Base-by-base conservation (phyloP, 1,140 invertebrate species). In the Agrypnia vestita region DNA sequence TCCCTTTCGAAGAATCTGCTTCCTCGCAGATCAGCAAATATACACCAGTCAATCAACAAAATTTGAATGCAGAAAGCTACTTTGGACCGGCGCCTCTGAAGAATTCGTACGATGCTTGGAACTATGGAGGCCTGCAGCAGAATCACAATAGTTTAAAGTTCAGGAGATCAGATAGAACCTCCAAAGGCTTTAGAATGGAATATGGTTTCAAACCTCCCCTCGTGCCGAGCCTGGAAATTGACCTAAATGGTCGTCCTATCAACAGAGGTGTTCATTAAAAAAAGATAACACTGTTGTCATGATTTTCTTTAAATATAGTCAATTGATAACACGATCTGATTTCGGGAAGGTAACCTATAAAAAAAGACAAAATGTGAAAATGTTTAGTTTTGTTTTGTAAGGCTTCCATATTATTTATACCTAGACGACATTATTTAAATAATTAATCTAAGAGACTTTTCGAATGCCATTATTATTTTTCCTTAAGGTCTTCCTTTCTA, bases 171-270 rank as follows among this genome's bases (percentile, higher is more conserved):
- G 91, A 90, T 47, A 90, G 92, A 53, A 90, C 87, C 72, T 91
- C 91, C 1, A 91, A 91, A 80, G 93, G 92, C 79, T 89, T 94
- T 0, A 93, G 93, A 80, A 91, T 95, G 84, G 95, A 96, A 80
- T 96, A 96, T 84, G 95, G 94, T 0, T 96, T 96, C 79, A 95
- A 94, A 83, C 94, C 95, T 10, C 94, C 94, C 0, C 86, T 96
- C 83, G 91, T 94, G 71, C 95, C 95, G 1, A 96, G 95, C 0
- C 90, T 94, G n/a, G 94, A 95, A 84, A 94, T 95, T 25, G 94
- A 95, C 83, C 93, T 95, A 81, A 87, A 92, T 81, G 92, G 92
- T 9, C 86, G 90, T 69, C 92, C 92, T 0, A 85, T 93, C 43
- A 90, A 90, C 71, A 87, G 87, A 76, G 51, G 43, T 17, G 21